Percentiles rank a stretch among this genome's conserved stretches.
These are phyloP conservation scores for Andrena haemorrhoa DNA, from an alignment of 2,888 invertebrate genomes.

Conservation along the genomic window DNA sequence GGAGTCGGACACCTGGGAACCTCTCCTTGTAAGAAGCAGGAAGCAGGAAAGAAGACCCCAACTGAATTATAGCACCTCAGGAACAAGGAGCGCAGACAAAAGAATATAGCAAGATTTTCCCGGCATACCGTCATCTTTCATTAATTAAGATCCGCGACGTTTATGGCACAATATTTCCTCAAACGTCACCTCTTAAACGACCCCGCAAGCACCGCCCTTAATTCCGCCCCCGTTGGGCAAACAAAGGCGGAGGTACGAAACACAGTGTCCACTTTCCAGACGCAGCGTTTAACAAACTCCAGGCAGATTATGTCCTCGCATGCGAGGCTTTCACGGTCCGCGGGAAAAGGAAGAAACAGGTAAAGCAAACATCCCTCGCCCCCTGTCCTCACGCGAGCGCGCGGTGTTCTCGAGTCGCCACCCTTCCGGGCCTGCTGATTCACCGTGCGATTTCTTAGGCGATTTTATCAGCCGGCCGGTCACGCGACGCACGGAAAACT, in stretches of 20 bases:
- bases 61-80: too few relatives aligned
- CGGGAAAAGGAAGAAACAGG: neutral
- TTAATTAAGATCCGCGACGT: slow-evolving; percentile 4
- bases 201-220: neutral
- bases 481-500: slow-evolving; percentile 55
- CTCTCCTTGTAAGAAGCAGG: too few relatives aligned
- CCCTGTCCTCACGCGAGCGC: slow-evolving; percentile 25
- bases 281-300: slow-evolving; percentile 7
- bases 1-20: too few relatives aligned
- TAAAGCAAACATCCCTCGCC: slow-evolving; percentile 1
- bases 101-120: too few relatives aligned
- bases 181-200: slow-evolving; percentile 6
- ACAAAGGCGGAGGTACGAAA: slow-evolving; percentile 10
- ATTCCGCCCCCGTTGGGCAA: neutral
- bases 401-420: slow-evolving; percentile 6
- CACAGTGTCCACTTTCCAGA: neutral
- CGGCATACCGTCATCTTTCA: neutral
- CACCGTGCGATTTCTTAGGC: slow-evolving; percentile 33
- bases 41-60: slow-evolving; percentile 33
- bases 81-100: too few relatives aligned
- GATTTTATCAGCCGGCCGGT: slow-evolving; percentile 57
- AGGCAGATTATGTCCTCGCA: neutral
- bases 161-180: slow-evolving; percentile 1
- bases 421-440: neutral
- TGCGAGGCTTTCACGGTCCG: slow-evolving; percentile 17